Conservation (phyloP, 2,797 vertebrate species). For the Pyrocephalus nanus region DNA sequence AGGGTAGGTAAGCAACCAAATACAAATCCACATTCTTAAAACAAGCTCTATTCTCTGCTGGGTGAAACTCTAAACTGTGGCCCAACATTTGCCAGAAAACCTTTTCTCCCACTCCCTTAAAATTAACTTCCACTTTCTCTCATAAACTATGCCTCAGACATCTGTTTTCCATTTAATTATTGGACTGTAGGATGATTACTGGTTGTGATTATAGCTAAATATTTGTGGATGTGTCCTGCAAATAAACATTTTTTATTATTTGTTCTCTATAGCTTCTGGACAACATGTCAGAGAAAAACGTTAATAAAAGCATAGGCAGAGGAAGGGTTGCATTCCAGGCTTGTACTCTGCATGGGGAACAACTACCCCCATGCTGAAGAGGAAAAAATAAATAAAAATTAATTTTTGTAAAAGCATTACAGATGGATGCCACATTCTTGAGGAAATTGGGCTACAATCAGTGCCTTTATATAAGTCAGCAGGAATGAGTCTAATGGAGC, state of each 20-base stretch:
- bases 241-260: constrained; percentile 23
- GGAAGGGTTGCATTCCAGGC: not conserved
- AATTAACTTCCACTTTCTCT: constrained; percentile 28
- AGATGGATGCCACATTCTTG: constrained; percentile 13
- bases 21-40: not conserved
- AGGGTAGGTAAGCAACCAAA: not conserved
- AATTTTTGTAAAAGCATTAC: not conserved
- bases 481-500: not conserved
- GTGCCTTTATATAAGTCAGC: not conserved
- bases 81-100: not conserved
- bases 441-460: constrained; percentile 32
- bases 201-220: constrained; percentile 16
- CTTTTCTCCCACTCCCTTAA: not conserved
- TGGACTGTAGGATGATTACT: constrained; percentile 7
- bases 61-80: not conserved
- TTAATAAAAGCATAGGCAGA: not conserved
- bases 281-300: not conserved
- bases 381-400: not conserved
- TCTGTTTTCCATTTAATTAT: constrained; percentile 58
- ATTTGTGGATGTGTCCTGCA: constrained; percentile 9
- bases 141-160: constrained; percentile 21
- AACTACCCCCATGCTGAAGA: not conserved
- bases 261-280: not conserved
- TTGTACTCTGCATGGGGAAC: not conserved
- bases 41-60: not conserved